A percentile compares a stretch with the other conserved stretches of the same genome.
These are phyloP conservation scores for Pandion haliaetus DNA, from an alignment of 2,113 vertebrate genomes.

Conservation along the genomic window DNA sequence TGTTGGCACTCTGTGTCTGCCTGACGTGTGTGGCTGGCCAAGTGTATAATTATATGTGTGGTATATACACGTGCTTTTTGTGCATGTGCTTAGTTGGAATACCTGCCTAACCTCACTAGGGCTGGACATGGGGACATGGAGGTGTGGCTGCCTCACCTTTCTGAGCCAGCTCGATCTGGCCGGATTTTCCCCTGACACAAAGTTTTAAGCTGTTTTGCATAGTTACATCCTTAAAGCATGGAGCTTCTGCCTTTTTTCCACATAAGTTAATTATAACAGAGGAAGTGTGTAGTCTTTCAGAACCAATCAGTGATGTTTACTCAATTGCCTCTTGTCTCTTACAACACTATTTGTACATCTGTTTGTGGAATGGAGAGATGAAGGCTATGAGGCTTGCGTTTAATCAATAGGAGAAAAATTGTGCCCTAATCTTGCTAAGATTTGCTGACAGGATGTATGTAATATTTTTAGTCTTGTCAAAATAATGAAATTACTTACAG, in stretches of 20 bases:
- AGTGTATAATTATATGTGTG: not conserved
- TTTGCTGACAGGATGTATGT: not conserved
- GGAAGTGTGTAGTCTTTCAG: not conserved
- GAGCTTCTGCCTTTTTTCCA: not conserved
- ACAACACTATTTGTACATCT: not conserved
- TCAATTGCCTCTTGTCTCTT: not conserved
- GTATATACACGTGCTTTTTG: not conserved
- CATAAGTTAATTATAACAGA: not conserved
- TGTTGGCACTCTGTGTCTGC: not conserved
- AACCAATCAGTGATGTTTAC: not conserved
- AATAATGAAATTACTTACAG: not conserved
- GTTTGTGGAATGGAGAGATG: not conserved
- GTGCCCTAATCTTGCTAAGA: not conserved
- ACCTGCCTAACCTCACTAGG: not conserved
- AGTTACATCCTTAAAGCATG: not conserved
- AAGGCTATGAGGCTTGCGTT: not conserved
- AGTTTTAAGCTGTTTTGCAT: not conserved
- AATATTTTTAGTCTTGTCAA: not conserved
- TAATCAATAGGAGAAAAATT: not conserved
- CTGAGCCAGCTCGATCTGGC: rapidly evolving
- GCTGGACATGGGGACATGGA: rapidly evolving
- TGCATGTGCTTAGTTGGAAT: not conserved
- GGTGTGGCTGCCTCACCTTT: not conserved
- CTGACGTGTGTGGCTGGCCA: not conserved
- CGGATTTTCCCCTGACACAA: not conserved